These are phyloP conservation scores for Spea bombifrons DNA, from an alignment of 2,113 vertebrate genomes.

Conservation along the genomic window DNA sequence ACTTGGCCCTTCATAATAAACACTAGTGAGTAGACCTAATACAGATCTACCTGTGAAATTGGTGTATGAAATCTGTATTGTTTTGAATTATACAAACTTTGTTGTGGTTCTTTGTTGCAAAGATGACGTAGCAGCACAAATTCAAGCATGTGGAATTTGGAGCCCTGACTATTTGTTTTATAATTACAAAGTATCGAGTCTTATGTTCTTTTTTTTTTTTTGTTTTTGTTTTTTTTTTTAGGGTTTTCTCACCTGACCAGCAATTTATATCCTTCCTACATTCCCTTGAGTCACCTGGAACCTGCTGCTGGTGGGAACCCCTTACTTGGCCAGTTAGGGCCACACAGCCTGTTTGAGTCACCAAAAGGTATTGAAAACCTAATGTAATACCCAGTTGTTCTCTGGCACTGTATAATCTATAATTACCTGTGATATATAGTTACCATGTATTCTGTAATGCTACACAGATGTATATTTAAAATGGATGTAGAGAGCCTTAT, in stretches of 20 bases:
- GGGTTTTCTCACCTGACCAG: conserved; percentile 85
- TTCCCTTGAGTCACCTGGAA: conserved; percentile 89
- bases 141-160: background rate
- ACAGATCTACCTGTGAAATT: too few species aligned
- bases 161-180: conserved; percentile 15
- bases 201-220: background rate
- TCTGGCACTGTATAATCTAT: too few species aligned
- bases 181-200: background rate
- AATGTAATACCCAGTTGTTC: background rate
- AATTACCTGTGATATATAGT: too few species aligned
- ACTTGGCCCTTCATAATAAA: too few species aligned
- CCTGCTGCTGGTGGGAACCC: conserved; percentile 69
- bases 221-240: conserved; percentile 61
- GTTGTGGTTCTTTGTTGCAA: too few species aligned
- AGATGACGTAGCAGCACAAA: too few species aligned
- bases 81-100: too few species aligned
- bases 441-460: too few species aligned
- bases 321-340: conserved; percentile 78
- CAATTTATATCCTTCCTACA: conserved; percentile 85
- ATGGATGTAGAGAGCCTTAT: too few species aligned
- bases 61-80: too few species aligned
- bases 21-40: too few species aligned
- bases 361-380: conserved; percentile 83
- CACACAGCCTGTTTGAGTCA: conserved; percentile 85
- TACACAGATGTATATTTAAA: too few species aligned